Conservation (phyloP, 2,113 vertebrate genomes). For the Barbus barbus region DNA sequence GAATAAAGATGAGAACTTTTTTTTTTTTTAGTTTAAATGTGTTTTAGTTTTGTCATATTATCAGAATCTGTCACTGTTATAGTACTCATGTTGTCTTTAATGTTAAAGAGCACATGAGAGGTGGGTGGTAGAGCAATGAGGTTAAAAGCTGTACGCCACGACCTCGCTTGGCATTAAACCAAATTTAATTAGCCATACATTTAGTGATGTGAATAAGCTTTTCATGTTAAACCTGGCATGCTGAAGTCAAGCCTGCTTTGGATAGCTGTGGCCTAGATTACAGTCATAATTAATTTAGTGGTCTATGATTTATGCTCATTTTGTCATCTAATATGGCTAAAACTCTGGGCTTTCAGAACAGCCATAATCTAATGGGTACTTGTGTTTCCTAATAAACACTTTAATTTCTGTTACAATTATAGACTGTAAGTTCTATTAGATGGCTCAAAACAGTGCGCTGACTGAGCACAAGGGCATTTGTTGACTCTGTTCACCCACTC, state of each 20-base stretch:
- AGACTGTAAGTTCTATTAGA: not conserved
- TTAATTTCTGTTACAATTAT: not conserved
- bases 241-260: conserved; percentile 25
- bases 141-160: not conserved
- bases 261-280: conserved; percentile 5
- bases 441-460: not conserved
- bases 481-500: conserved; percentile 22
- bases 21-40: no score
- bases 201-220: conserved; percentile 24
- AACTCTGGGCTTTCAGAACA: conserved; percentile 24
- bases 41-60: not conserved
- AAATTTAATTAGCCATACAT: conserved; percentile 6
- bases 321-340: conserved; percentile 22
- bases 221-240: conserved; percentile 8
- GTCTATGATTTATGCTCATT: conserved; percentile 39
- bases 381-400: conserved; percentile 13
- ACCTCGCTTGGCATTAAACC: conserved; percentile 31
- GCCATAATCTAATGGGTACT: not conserved
- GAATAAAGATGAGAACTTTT: no score
- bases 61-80: not conserved
- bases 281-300: conserved; percentile 34
- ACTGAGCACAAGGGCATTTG: not conserved
- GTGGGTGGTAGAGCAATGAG: no score
- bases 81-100: not conserved
- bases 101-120: not conserved